phyloP scores from a whole-genome alignment of 2,888 invertebrate genomes.

The Nowickia ferox region DNA sequence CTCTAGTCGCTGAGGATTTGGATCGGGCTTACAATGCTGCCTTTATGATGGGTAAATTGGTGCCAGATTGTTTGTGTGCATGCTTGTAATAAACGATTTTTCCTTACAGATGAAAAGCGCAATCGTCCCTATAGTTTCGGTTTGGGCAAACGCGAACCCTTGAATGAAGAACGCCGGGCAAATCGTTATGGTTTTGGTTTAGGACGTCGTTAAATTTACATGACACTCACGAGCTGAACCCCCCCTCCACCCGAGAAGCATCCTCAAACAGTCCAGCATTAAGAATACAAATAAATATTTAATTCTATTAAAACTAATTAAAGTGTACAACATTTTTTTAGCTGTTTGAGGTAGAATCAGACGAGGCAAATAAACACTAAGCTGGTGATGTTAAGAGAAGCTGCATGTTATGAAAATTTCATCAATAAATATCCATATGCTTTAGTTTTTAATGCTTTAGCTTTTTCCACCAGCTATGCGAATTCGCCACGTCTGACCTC shows the following conservation, averaged over 20 bases:
- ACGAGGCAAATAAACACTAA: no score
- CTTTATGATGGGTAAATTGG: conserved; percentile 61
- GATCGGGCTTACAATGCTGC: conserved; percentile 66
- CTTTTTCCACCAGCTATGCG: no score
- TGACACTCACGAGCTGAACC: not conserved
- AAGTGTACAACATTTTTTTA: not conserved
- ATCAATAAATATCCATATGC: no score
- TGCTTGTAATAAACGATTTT: conserved; percentile 4
- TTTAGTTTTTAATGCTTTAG: no score
- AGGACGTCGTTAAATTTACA: conserved; percentile 84
- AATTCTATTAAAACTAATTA: conserved; percentile 38
- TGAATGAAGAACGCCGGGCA: conserved; percentile 76
- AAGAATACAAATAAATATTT: not conserved
- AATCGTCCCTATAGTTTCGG: conserved; percentile 88
- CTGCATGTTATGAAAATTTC: no score
- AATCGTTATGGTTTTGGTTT: conserved; percentile 85
- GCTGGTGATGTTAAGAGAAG: no score
- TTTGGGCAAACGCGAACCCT: conserved; percentile 85
- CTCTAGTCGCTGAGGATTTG: conserved; percentile 74
- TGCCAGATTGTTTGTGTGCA: no score
- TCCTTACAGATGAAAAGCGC: conserved; percentile 83
- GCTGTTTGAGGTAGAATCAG: no score
- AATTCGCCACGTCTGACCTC: not conserved
- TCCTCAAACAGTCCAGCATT: not conserved
- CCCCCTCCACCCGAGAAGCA: not conserved